Evolutionary conservation across 2,797 vertebrate genomes (phyloP).

Genomic region (Numenius phaeopus): DNA sequence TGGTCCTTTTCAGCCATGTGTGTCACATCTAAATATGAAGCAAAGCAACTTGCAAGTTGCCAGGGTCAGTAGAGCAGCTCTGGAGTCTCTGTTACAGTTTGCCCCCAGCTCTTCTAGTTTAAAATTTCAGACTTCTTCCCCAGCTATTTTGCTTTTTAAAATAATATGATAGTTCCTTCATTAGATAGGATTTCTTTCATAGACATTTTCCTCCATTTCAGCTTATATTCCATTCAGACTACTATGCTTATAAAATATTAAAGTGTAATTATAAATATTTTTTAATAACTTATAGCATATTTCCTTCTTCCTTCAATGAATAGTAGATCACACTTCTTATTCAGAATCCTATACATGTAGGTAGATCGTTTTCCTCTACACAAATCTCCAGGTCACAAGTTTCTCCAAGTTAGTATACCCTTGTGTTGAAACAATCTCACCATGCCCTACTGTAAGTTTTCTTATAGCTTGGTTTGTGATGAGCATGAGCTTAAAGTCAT

Average conservation of each 20-base stretch:
- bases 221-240: not conserved
- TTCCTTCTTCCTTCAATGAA: not conserved
- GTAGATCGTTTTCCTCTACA: not conserved
- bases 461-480: not conserved
- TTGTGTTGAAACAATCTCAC: not conserved
- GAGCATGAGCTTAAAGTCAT: not conserved
- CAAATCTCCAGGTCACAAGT: not conserved
- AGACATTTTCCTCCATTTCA: not conserved
- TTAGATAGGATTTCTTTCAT: not conserved
- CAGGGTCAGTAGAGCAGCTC: not conserved
- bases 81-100: not conserved
- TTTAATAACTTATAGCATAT: not conserved
- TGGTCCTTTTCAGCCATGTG: not conserved
- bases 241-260: not conserved
- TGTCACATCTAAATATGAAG: not conserved
- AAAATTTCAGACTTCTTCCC: not conserved
- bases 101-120: not conserved
- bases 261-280: not conserved
- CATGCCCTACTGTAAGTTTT: not conserved
- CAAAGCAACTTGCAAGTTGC: not conserved
- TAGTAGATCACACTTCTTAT: not conserved
- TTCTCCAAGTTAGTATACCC: not conserved
- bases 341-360: not conserved
- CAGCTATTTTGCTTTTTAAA: not conserved
- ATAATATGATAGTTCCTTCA: not conserved